Base-by-base conservation (phyloP, 2,113 vertebrate genomes). In the Sinocyclocheilus anophthalmus region DNA sequence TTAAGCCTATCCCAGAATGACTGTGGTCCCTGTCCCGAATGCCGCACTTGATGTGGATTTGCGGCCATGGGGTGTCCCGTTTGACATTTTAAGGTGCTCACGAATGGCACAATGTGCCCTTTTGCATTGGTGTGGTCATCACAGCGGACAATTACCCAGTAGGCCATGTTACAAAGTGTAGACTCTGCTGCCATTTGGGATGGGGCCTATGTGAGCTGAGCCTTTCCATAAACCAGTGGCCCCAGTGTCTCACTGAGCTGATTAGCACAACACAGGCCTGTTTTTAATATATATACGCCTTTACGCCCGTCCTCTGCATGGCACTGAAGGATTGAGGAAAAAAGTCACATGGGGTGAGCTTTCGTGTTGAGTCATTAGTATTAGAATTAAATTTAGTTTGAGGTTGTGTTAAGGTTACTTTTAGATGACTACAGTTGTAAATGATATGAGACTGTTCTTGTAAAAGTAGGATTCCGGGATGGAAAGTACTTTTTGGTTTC, bases 321-420 rank as follows among this genome's bases (percentile, higher is more conserved):
- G 20, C 20, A 59, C 59, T 14, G 53, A 18, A 63, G 78, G 39
- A 50, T 22, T 48, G n/a, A 67, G 59, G 37, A 80, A 33, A 80
- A 80, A 13, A 59, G 18, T 81, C 76, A 42, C 59, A 45, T 42
- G 59, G 13, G 59, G 13, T 53, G 80, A 82, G 80, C 80, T 69
- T 16, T 82, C 63, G 4, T 22, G 78, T 81, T 48, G 7, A 67
- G 39, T 82, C 42, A 22, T 75, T 75, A 14, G 39, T 48, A 73
- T 42, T 73, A 39, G 20, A 39, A 39, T 42, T 73, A 73, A 75
- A 48, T 75, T 48, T 48, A 48, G 73, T 26, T 14, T 76, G 42
- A 76, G 42, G 73, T 50, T 26, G 42, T 48, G 42, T 76, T 76
- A 48, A 13, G 73, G 13, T 24, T 26, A 24, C 22, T 76, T 42